phyloP scores from a whole-genome alignment of 1,140 invertebrate species.

The Sesamia nonagrioides region DNA sequence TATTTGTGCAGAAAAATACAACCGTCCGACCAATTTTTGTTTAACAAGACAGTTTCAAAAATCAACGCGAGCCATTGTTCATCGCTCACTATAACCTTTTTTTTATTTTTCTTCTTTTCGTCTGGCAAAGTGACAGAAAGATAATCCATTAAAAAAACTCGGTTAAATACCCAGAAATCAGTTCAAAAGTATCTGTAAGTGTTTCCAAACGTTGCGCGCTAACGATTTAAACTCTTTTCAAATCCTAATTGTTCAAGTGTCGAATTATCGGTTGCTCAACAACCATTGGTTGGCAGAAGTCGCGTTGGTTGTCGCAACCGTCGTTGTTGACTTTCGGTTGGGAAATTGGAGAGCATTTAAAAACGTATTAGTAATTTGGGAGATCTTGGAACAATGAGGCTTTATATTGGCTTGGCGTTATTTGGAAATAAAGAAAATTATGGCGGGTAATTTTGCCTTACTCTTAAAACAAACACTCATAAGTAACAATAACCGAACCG shows the following conservation, averaged over 20 bases:
- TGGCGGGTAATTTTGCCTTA: too few species aligned
- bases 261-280: slow-evolving; percentile 50
- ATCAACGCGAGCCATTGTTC: background rate
- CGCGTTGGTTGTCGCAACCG: slow-evolving; percentile 38
- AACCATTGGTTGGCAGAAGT: slow-evolving; percentile 40
- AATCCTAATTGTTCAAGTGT: slow-evolving; percentile 43
- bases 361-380: slow-evolving; percentile 45
- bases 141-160: slow-evolving; percentile 1
- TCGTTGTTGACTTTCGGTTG: slow-evolving; percentile 9
- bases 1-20: background rate
- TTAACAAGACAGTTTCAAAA: background rate
- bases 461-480: too few species aligned
- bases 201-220: slow-evolving; percentile 49
- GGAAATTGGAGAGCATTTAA: slow-evolving; percentile 46
- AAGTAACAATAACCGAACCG: too few species aligned
- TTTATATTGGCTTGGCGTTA: background rate
- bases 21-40: background rate
- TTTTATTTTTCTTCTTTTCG: too few species aligned
- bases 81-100: background rate
- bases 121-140: background rate
- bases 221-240: slow-evolving; percentile 47
- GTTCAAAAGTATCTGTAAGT: slow-evolving; percentile 5
- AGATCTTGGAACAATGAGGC: background rate
- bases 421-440: background rate
- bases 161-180: slow-evolving; percentile 12